phyloP scores from a whole-genome alignment of 2,113 vertebrate genomes.

The Paedocypris sp. region DNA sequence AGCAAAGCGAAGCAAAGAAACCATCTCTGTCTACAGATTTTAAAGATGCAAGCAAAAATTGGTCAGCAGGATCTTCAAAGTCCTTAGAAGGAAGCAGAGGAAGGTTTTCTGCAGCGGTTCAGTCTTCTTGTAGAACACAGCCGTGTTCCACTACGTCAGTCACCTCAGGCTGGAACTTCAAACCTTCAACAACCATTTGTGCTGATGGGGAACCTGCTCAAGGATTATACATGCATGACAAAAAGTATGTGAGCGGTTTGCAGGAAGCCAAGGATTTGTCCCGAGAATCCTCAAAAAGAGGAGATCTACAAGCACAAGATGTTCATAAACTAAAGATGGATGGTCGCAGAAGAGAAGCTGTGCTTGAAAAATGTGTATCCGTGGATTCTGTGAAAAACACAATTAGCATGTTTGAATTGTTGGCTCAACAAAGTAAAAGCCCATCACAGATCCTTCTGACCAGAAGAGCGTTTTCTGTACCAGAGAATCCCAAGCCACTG shows the following conservation, averaged over 20 bases:
- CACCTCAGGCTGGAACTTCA: not conserved
- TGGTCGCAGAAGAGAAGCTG: conserved; percentile 27
- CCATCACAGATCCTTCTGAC: conserved; percentile 3
- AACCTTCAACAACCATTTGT: not conserved
- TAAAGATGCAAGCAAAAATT: not conserved
- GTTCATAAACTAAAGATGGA: conserved; percentile 28
- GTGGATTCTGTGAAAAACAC: conserved; percentile 56
- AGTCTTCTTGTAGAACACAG: not conserved
- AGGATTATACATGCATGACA: not conserved
- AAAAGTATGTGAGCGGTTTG: not conserved
- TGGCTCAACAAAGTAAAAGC: conserved; percentile 44
- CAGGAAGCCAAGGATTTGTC: not conserved
- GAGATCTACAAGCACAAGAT: not conserved
- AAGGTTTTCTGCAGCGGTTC: conserved; percentile 13
- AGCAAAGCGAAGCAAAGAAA: not conserved
- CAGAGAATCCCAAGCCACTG: conserved; percentile 18
- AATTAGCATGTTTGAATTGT: conserved; percentile 60
- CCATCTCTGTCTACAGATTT: not conserved
- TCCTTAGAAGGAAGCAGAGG: conserved; percentile 50
- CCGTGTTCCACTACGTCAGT: not conserved
- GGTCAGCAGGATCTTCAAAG: conserved; percentile 1
- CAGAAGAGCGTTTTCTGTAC: conserved; percentile 47
- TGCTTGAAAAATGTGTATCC: conserved; percentile 2
- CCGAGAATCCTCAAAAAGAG: not conserved
- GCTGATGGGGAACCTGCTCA: not conserved